Evolutionary conservation across 2,888 invertebrate species (phyloP), one percentile per base, ranked within the genome.

Genomic region (Auanema freiburgensis): DNA sequence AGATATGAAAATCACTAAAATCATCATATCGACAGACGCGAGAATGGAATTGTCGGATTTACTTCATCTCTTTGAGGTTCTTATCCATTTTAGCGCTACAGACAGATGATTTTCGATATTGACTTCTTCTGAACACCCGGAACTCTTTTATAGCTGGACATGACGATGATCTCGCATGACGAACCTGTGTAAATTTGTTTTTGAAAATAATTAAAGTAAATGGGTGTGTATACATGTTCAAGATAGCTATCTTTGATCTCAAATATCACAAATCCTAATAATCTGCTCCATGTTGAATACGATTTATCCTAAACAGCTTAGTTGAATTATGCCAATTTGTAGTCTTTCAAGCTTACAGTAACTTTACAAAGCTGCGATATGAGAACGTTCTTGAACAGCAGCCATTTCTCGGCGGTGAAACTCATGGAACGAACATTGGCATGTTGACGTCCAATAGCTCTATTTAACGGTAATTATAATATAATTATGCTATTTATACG

Each of bases 221-320:
- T 10, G 18, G 24, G 43, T 14, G 23, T 43, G 59, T 74, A 68
- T 43, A 79, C 79, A 54, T 80, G 79, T 51, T 79, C 74, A 55
- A 80, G 62, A 54, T 78, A 81, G 53, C 80, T 78, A 66, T 81
- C 79, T 60, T 80, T 80, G 61, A 80, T 71, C 58, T 80, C 80
- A 49, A 68, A 80, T 61, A 80, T 80, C 64, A 80, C 64, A 63
- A 80, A 80, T 33, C 76, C 70, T 53, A 80, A 77, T 57, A 80
- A 61, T 55, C 79, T 70, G 54, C 67, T 75, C 80, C 80, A 80
- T 14, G 72, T 70, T 23, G 58, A 60, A 62, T 72, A 70, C 41
- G 66, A 63, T 54, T 76, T 78, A 58, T 79, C 74, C 71, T 74
- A 59, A 57, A 72, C 63, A 33, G 3, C 10, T 42, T 11, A 41